Conservation (phyloP, 1,140 invertebrate genomes). For the Berghia stephanieae region DNA sequence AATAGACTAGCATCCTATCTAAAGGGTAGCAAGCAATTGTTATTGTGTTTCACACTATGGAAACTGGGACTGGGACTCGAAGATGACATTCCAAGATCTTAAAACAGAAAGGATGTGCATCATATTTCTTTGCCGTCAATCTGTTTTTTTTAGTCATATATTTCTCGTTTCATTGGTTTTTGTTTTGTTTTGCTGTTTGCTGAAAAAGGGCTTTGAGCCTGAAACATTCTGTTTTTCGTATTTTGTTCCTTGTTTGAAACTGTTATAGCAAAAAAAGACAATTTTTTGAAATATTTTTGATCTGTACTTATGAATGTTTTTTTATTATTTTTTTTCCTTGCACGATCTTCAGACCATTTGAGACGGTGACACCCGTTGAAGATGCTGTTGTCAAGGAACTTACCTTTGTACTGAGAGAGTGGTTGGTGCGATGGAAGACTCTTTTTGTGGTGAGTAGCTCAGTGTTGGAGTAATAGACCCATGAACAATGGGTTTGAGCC, state of each 20-base stretch:
- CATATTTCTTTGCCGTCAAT: too few species aligned
- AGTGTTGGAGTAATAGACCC: neutral
- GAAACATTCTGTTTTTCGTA: neutral
- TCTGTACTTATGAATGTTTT: neutral
- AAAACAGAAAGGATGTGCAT: too few species aligned
- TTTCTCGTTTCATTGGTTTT: neutral
- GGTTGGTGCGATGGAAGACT: constrained; percentile 90
- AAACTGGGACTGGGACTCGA: too few species aligned
- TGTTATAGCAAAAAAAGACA: neutral
- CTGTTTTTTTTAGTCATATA: too few species aligned
- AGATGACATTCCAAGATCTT: too few species aligned
- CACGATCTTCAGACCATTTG: constrained; percentile 69
- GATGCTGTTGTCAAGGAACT: constrained; percentile 90
- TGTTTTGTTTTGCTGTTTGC: neutral
- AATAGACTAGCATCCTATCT: too few species aligned
- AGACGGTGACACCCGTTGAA: constrained; percentile 78
- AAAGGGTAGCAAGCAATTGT: too few species aligned
- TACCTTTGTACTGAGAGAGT: constrained; percentile 88
- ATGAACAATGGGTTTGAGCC: too few species aligned
- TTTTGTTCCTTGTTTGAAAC: neutral
- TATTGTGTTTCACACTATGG: too few species aligned
- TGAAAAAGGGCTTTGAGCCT: neutral
- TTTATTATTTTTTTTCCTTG: constrained; percentile 18
- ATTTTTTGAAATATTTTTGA: neutral
- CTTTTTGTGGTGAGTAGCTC: constrained; percentile 77